Conservation (phyloP, 2,888 invertebrate genomes). For the Oxycera nigricornis region DNA sequence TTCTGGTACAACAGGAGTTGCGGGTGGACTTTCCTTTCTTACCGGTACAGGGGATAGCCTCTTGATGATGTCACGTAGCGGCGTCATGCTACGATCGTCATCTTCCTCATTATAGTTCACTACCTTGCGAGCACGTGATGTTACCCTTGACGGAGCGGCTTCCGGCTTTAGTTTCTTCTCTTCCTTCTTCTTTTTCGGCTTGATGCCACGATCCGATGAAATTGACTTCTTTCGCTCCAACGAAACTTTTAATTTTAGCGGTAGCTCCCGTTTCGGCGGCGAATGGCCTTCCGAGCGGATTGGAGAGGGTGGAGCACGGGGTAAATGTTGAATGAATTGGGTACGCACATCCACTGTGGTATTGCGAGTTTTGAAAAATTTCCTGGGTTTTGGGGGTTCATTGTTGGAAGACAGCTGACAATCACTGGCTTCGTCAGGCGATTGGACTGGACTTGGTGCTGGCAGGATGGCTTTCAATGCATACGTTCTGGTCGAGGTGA, state of each 20-base stretch:
- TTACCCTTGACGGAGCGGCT: slow-evolving; percentile 57
- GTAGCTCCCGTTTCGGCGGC: slow-evolving; percentile 45
- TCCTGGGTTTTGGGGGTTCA: slow-evolving; percentile 77
- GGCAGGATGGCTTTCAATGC: slow-evolving; percentile 56
- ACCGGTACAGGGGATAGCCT: slow-evolving; percentile 33
- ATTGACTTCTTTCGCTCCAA: slow-evolving; percentile 57
- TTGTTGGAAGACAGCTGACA: slow-evolving; percentile 51
- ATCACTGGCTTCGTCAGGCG: slow-evolving; percentile 50
- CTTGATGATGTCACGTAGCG: slow-evolving; percentile 55
- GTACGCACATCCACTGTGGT: slow-evolving; percentile 59
- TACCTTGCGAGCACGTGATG: slow-evolving; percentile 66
- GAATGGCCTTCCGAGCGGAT: slow-evolving; percentile 52
- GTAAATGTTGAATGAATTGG: slow-evolving; percentile 60
- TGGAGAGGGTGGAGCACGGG: slow-evolving; percentile 55
- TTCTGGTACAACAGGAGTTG: background rate
- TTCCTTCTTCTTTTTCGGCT: slow-evolving; percentile 56
- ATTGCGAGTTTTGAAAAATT: slow-evolving; percentile 89
- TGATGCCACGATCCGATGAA: slow-evolving; percentile 38
- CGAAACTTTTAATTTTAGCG: slow-evolving; percentile 58
- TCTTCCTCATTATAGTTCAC: slow-evolving; percentile 71
- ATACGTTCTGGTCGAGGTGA: slow-evolving; percentile 81
- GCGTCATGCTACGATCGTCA: slow-evolving; percentile 59
- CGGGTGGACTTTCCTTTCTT: slow-evolving; percentile 17
- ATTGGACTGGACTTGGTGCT: slow-evolving; percentile 52
- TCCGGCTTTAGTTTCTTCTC: slow-evolving; percentile 59